Evolutionary conservation across 2,888 invertebrate species (phyloP), one percentile per base, ranked within the genome.

Genomic region (Harpalus rubripes): DNA sequence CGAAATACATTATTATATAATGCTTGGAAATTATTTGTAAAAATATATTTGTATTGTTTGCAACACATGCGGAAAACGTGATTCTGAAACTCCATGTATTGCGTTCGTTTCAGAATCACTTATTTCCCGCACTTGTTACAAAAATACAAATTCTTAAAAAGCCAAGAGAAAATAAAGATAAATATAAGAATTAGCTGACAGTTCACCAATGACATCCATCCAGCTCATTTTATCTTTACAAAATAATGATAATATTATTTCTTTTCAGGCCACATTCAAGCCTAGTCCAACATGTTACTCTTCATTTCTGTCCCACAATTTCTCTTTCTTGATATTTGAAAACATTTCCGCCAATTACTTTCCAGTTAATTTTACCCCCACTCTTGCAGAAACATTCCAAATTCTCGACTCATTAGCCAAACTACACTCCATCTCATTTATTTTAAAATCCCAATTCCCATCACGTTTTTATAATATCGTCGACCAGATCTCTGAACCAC

Each of bases 361-460:
- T 58, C 22, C 86, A 5, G 44, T 52, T 12, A 12, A 12, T 52
- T 52, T 52, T 12, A 52, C 44, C 44, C 44, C 44, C 10, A 52
- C 44, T 10, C 52, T 85, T 16, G 78, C 85, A 44, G 39, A 61
- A 8, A 85, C 85, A 0, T 39, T 85, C 39, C 76, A 84, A 32
- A 85, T 87, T 7, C 63, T 87, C 10, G 68, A 85, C 74, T 81
- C 86, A 76, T 68, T 87, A n/a, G 86, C 85, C n/a, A 81, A 79
- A 61, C 87, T 87, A 63, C 88, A 88, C 85, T 87, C 88, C 76
- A 86, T 84, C 58, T 88, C 88, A 61, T 87, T 87, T 65, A 87
- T 87, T 52, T 15, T 86, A 63, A 87, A 86, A 63, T 86, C 87
- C 59, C 86, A 86, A 85, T 82, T 83, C n/a, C 86, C 86, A 12